These are phyloP conservation scores for Epinotia bilunana DNA, from an alignment of 2,888 invertebrate genomes.

Conservation along the genomic window DNA sequence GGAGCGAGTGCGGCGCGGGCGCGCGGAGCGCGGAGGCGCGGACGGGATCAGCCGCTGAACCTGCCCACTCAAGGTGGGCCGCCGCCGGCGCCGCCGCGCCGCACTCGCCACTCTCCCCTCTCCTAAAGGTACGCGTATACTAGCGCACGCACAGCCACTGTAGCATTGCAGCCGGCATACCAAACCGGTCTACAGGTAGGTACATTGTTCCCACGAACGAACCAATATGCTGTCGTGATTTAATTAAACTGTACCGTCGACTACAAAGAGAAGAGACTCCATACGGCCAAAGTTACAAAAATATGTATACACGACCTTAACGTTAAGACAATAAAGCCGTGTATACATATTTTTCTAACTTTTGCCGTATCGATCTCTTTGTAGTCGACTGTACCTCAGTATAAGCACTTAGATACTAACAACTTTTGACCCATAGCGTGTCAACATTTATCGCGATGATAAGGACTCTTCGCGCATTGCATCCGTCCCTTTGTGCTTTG, in stretches of 20 bases:
- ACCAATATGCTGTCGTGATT: not conserved
- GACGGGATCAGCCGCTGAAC: constrained; percentile 71
- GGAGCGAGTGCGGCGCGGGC: constrained; percentile 48
- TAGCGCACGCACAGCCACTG: constrained; percentile 29
- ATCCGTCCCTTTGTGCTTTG: constrained; percentile 16
- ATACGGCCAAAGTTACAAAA: too few species aligned
- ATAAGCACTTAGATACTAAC: constrained; percentile 7
- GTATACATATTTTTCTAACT: too few species aligned
- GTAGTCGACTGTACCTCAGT: not conserved
- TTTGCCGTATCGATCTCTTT: too few species aligned
- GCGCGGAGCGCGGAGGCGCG: constrained; percentile 61
- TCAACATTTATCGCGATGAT: constrained; percentile 23
- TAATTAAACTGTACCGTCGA: not conserved
- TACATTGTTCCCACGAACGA: constrained; percentile 1
- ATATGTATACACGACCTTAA: too few species aligned
- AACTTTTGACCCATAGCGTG: constrained; percentile 3
- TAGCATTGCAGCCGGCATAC: constrained; percentile 5
- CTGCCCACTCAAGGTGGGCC: constrained; percentile 83
- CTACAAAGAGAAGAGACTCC: too few species aligned
- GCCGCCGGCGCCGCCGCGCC: too few species aligned
- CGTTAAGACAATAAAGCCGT: too few species aligned
- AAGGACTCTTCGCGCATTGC: constrained; percentile 16
- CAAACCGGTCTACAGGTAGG: constrained; percentile 35
- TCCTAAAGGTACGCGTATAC: constrained; percentile 64
- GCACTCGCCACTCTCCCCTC: constrained; percentile 70